Percentiles rank a stretch among this genome's conserved stretches.
Evolutionary conservation across 2,888 invertebrate species (phyloP).

Genomic region (Ormyrus labotus): DNA sequence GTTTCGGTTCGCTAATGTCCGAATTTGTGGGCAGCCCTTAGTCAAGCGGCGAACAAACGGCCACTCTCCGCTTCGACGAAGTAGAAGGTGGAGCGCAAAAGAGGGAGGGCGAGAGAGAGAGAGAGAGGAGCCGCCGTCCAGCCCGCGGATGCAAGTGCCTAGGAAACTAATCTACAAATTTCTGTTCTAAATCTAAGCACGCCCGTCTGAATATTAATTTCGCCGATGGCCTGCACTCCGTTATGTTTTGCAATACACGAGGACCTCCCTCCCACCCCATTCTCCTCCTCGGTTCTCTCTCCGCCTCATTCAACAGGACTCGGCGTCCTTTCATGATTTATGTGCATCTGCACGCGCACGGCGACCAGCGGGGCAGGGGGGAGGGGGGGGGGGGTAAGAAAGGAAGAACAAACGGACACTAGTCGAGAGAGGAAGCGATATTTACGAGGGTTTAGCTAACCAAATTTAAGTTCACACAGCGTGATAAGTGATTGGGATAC

Average conservation of each 20-base stretch:
- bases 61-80: slow-evolving; percentile 18
- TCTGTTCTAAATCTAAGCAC: slow-evolving; percentile 75
- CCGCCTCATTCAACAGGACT: not conserved
- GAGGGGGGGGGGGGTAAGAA: not conserved
- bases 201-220: slow-evolving; percentile 74
- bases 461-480: slow-evolving; percentile 40
- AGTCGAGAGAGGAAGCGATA: slow-evolving; percentile 67
- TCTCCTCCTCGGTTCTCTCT: not conserved
- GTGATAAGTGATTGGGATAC: slow-evolving; percentile 36
- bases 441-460: slow-evolving; percentile 65
- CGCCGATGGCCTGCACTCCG: slow-evolving; percentile 55
- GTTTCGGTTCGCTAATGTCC: slow-evolving; percentile 60
- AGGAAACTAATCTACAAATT: slow-evolving; percentile 75
- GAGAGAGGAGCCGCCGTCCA: not conserved
- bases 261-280: not conserved
- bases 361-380: not conserved
- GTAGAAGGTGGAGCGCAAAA: not conserved
- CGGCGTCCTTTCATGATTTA: slow-evolving; percentile 45
- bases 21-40: slow-evolving; percentile 62
- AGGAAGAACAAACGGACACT: slow-evolving; percentile 51
- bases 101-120: slow-evolving; percentile 5
- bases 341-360: slow-evolving; percentile 12
- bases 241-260: slow-evolving; percentile 43
- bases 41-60: slow-evolving; percentile 39
- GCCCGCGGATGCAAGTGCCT: slow-evolving; percentile 47